Percentiles rank a stretch among this genome's conserved stretches.
These are phyloP conservation scores for Hippopotamyrus pictus DNA, from an alignment of 2,797 vertebrate species.

Conservation along the genomic window DNA sequence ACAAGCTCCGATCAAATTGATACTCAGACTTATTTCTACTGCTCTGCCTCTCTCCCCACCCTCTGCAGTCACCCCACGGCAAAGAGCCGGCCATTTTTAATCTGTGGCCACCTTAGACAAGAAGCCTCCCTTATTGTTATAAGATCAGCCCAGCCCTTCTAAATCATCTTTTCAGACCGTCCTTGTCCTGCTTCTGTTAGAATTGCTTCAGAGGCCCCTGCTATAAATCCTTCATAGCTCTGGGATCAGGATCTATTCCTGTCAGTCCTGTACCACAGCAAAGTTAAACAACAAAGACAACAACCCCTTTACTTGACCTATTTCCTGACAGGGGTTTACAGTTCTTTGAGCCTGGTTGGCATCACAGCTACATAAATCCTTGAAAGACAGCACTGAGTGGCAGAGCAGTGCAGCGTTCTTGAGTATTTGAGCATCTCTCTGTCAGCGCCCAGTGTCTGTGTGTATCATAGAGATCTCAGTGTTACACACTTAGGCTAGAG, in stretches of 20 bases:
- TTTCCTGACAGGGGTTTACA: not conserved
- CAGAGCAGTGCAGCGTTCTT: not conserved
- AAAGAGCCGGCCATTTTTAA: not conserved
- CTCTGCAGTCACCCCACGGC: not conserved
- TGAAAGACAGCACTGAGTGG: not conserved
- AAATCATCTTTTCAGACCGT: not conserved
- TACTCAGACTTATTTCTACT: not conserved
- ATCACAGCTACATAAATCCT: not conserved
- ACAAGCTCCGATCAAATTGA: not conserved
- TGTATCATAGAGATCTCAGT: not conserved
- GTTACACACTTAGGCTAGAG: not conserved
- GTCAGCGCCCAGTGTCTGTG: not conserved
- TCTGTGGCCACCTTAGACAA: not conserved
- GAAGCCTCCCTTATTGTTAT: not conserved
- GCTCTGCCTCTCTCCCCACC: not conserved
- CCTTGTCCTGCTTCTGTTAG: conserved; percentile 2
- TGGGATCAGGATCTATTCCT: conserved; percentile 1
- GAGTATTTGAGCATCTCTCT: not conserved
- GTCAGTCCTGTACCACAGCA: not conserved
- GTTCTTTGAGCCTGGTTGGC: not conserved
- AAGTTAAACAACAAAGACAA: not conserved
- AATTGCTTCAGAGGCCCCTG: not conserved
- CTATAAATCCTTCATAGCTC: not conserved
- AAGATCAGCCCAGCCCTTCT: not conserved
- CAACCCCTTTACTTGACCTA: not conserved